Evolutionary conservation across 2,113 vertebrate genomes (phyloP).

Genomic region (Pelusios castaneus): DNA sequence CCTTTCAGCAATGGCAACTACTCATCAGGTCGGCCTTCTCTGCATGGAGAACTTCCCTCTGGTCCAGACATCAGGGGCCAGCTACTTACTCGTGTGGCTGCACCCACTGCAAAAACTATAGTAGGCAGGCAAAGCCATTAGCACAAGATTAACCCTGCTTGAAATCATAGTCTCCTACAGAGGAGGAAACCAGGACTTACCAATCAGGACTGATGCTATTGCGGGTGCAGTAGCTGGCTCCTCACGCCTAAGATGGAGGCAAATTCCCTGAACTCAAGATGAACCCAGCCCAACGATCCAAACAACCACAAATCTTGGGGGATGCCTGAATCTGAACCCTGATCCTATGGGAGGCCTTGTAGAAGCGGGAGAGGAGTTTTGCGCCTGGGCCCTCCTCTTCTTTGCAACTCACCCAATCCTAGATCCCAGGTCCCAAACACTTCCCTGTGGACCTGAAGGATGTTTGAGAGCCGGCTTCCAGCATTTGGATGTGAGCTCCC

Average conservation of each 20-base stretch:
- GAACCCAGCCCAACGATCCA: neutral
- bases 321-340: neutral
- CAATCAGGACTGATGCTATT: neutral
- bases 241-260: neutral
- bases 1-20: neutral
- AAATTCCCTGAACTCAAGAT: neutral
- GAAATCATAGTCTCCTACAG: neutral
- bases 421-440: neutral
- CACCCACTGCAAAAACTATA: neutral
- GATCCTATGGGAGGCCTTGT: neutral
- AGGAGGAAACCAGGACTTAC: neutral
- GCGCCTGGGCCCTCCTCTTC: neutral
- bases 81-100: too few species aligned
- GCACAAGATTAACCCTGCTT: neutral
- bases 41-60: neutral
- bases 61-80: neutral
- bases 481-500: neutral
- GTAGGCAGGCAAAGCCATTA: neutral
- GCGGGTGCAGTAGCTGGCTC: too few species aligned
- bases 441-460: neutral
- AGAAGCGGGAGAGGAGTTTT: neutral
- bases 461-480: neutral
- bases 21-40: neutral
- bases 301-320: neutral
- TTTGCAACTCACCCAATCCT: fast-evolving